phyloP scores from a whole-genome alignment of 23 tunicate genomes.

The Halocynthia roretzi region DNA sequence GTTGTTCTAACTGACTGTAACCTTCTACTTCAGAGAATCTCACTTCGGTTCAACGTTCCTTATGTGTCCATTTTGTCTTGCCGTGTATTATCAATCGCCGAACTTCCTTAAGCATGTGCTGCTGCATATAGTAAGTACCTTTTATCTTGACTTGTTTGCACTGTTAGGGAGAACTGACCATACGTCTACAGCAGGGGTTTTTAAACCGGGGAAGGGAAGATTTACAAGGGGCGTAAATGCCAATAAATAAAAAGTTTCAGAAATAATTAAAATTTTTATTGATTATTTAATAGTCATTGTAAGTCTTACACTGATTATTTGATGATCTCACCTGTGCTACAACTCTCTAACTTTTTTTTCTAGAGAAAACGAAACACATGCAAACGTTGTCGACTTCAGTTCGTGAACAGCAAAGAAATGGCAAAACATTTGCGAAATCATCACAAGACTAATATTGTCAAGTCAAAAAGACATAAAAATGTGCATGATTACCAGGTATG shows the following conservation, averaged over 20 bases:
- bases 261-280: too few relatives aligned
- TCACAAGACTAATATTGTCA: constrained; percentile 22
- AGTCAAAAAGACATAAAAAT: constrained; percentile 1
- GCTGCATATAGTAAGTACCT: constrained; percentile 46
- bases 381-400: constrained; percentile 49
- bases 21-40: constrained; percentile 20
- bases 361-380: constrained; percentile 44
- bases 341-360: not conserved
- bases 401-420: constrained; percentile 22
- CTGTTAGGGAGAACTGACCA: not conserved
- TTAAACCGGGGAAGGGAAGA: not conserved
- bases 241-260: too few relatives aligned
- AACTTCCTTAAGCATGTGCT: constrained; percentile 49
- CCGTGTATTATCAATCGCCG: constrained; percentile 28
- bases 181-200: not conserved
- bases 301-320: not conserved
- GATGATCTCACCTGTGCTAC: not conserved
- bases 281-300: too few relatives aligned
- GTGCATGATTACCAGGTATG: not conserved
- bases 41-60: constrained; percentile 51
- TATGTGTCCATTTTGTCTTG: constrained; percentile 65
- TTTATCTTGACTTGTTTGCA: not conserved
- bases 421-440: constrained; percentile 21
- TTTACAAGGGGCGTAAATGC: not conserved
- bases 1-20: not conserved